Base-by-base conservation (phyloP, 2,113 vertebrate genomes). In the Pedionomus torquatus region DNA sequence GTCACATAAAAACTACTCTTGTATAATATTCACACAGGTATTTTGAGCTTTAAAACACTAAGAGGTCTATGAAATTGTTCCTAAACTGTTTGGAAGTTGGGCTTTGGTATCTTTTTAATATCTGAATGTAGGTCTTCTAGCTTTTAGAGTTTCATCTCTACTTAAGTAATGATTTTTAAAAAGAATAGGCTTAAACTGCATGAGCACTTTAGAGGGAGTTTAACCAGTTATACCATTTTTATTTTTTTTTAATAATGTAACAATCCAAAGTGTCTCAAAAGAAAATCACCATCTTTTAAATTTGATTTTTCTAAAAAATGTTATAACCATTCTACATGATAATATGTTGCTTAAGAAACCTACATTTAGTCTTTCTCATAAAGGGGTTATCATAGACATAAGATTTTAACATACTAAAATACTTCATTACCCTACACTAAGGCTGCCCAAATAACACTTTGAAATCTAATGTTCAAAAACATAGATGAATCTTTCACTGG, bases 401-500 rank as follows among this genome's bases (percentile, higher is more conserved):
- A 80, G 83, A 88, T 92, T 96, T 95, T 95, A 96, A 69, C 65
- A 68, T 17, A 92, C 55, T 96, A 95, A 97, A 97, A 84, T 71
- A 26, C 64, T 91, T 91, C 86, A 96, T 82, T 90, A 96, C 86
- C 39, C 61, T 46, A 24, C 2, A 43, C 28, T 54, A 85, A 93
- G 60, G 43, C 54, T 81, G 69, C 58, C 69, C 83, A 90, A 93
- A 93, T 75, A 88, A 11, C 52, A 89, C 44, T 85, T 78, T 35
- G 83, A 89, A 95, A 87, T 69, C 52, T 72, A 31, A 19, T 94
- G 63, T 65, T 92, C 72, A 68, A 87, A 92, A 94, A 61, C 43
- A 64, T 20, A 76, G 82, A 64, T 33, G 87, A 43, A 76, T 89
- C 75, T 72, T 77, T 74, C 74, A 28, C 39, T 87, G 71, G 12